Evolutionary conservation across 92 coral and sea anemone species (phyloP), one percentile per base, ranked within the genome.

Genomic region (Parazoanthus swiftii): DNA sequence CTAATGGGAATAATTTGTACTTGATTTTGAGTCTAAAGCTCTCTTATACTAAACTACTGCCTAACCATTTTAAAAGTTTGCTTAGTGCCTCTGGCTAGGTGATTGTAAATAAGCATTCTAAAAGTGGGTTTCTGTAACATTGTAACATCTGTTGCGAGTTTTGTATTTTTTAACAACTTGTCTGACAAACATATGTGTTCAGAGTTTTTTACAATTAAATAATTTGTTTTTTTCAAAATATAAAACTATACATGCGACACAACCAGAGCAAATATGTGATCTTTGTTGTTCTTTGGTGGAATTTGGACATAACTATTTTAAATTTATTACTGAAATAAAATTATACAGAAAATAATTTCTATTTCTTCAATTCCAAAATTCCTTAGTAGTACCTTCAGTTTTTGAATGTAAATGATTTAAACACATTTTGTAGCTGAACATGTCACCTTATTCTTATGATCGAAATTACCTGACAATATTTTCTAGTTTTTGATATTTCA

Each of bases 221-320:
- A 67, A 67, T 67, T 67, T 67, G 74, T 29, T 67, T 67, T 67
- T 67, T 67, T 67, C 74, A 67, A 67, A 67, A 67, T 67, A 67
- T 67, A 67, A 67, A 67, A 67, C 74, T 67, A 18, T 67, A 67
- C 74, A 67, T 67, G 74, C 10, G 26, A 67, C 74, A 67, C 74
- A 67, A 67, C 74, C 74, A 67, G 74, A 67, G 74, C 74, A 67
- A 67, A 67, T 67, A 67, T 67, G 74, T 67, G 74, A 67, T 67
- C 74, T 67, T 67, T 67, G 74, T 67, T 67, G 74, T 67, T 67
- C 74, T 67, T 67, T 67, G 74, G 74, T 67, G 74, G 74, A 67
- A 67, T 67, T 67, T 67, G 73, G 73, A 67, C 73, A 67, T 67
- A 67, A 67, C 73, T 67, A 67, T 67, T 67, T 67, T 67, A 67